Evolutionary conservation across 2,888 invertebrate species (phyloP).

Genomic region (Melipona beecheii): DNA sequence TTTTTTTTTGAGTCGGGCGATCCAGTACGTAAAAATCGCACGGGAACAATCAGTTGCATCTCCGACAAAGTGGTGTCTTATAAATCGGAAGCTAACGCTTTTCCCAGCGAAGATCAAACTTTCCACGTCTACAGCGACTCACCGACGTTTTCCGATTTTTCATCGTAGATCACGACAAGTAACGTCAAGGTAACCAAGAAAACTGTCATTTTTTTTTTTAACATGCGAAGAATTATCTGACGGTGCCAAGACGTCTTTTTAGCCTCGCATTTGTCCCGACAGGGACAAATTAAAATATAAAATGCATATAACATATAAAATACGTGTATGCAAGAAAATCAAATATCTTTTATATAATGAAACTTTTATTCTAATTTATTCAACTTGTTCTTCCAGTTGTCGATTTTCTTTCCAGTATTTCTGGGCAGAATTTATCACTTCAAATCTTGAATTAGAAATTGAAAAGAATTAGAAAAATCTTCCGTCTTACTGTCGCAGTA

Average conservation of each 20-base stretch:
- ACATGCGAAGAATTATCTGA: neutral
- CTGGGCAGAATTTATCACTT: neutral
- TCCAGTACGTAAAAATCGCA: conserved; percentile 63
- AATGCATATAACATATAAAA: too few species aligned
- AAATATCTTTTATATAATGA: neutral
- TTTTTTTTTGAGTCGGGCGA: conserved; percentile 68
- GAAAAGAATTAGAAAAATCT: too few species aligned
- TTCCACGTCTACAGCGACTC: conserved; percentile 69
- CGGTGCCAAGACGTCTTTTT: conserved; percentile 21
- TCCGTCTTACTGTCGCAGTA: too few species aligned
- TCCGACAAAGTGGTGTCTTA: conserved; percentile 68
- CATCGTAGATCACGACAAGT: conserved; percentile 63
- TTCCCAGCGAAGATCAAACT: conserved; percentile 64
- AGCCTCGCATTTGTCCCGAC: conserved; percentile 13
- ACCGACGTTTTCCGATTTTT: conserved; percentile 73
- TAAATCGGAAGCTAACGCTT: conserved; percentile 43
- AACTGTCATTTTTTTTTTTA: neutral
- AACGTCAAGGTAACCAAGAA: conserved; percentile 6
- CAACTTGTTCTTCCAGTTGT: neutral
- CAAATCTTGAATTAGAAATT: neutral
- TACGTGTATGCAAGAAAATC: neutral
- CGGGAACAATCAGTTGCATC: conserved; percentile 70
- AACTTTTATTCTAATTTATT: neutral
- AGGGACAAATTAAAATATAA: neutral
- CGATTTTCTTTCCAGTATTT: neutral